Evolutionary conservation across 2,888 invertebrate species (phyloP).

Genomic region (Troides aeacus): DNA sequence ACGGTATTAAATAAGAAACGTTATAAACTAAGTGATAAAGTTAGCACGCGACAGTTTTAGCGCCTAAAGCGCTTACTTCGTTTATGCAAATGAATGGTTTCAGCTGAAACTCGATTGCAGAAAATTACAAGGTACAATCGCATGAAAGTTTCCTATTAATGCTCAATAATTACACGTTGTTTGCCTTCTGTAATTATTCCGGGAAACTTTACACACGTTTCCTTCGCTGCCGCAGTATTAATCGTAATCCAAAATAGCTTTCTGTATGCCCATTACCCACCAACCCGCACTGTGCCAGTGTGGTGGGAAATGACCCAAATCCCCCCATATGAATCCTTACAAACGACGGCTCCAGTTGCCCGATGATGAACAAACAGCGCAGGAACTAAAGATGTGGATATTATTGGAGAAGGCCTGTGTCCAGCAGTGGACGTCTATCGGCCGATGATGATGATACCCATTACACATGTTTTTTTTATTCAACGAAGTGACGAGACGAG

Average conservation of each 20-base stretch:
- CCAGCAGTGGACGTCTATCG: too few relatives aligned
- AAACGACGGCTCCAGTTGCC: too few relatives aligned
- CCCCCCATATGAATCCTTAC: too few relatives aligned
- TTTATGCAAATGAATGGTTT: slow-evolving; percentile 57
- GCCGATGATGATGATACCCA: too few relatives aligned
- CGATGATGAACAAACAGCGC: too few relatives aligned
- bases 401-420: too few relatives aligned
- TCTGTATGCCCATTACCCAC: neutral
- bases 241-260: neutral
- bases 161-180: slow-evolving; percentile 49
- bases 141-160: slow-evolving; percentile 46
- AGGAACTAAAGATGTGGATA: too few relatives aligned
- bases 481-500: too few relatives aligned
- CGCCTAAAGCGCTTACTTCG: neutral
- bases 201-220: neutral
- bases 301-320: too few relatives aligned
- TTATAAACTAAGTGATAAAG: neutral
- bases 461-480: too few relatives aligned
- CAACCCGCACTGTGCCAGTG: neutral
- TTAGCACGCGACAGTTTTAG: neutral
- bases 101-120: slow-evolving; percentile 67
- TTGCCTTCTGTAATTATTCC: slow-evolving; percentile 17
- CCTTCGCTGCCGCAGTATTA: neutral
- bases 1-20: neutral
- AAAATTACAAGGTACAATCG: slow-evolving; percentile 58